A percentile compares a stretch with the other conserved stretches of the same genome.
Conservation (phyloP, 2,888 invertebrate species). For the Morpho deidamia region DNA sequence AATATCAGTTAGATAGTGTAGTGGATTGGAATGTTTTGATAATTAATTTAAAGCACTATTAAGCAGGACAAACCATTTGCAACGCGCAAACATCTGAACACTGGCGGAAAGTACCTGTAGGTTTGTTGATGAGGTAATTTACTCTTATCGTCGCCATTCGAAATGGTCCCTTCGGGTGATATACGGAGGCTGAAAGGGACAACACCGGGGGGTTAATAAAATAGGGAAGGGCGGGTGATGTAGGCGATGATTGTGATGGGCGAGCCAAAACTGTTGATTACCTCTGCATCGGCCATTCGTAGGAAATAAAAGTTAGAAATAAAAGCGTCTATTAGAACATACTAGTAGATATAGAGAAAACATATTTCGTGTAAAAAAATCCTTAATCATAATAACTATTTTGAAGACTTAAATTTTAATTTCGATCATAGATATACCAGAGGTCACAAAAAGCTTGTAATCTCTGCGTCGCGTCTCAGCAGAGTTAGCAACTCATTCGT, state of each 20-base stretch:
- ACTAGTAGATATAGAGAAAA: slow-evolving; percentile 1
- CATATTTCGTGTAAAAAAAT: no score
- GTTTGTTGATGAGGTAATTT: slow-evolving; percentile 85
- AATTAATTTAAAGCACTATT: no score
- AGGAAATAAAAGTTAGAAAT: slow-evolving; percentile 35
- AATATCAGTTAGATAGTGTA: no score
- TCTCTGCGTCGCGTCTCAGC: no score
- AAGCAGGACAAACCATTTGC: background rate
- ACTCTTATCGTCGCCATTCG: slow-evolving; percentile 82
- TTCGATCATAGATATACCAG: no score
- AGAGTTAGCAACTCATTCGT: no score
- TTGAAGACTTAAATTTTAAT: no score
- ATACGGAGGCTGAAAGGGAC: slow-evolving; percentile 80
- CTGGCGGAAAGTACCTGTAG: slow-evolving; percentile 79
- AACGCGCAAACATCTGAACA: slow-evolving; percentile 3
- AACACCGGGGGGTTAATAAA: slow-evolving; percentile 72
- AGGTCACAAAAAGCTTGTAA: no score
- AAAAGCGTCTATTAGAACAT: slow-evolving; percentile 32
- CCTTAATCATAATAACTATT: no score
- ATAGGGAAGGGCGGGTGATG: slow-evolving; percentile 43
- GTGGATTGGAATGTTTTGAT: no score
- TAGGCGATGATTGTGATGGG: slow-evolving; percentile 47
- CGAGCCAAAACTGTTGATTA: slow-evolving; percentile 51
- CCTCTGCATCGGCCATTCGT: slow-evolving; percentile 71
- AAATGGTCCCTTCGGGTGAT: slow-evolving; percentile 79